Base-by-base conservation (phyloP, 2,113 vertebrate species). In the Anolis carolinensis region DNA sequence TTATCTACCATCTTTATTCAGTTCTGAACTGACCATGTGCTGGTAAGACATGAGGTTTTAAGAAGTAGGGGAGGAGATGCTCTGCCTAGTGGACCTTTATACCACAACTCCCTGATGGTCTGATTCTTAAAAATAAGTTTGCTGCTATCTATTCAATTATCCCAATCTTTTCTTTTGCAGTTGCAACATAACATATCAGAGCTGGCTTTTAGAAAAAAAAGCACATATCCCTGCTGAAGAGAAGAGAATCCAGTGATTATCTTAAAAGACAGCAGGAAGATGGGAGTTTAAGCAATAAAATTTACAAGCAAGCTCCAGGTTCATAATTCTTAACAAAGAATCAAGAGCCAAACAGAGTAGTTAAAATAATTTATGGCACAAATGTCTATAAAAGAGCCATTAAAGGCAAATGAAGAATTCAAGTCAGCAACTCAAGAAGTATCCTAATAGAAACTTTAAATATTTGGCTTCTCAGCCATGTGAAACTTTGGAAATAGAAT, bases 281-380 rank as follows among this genome's bases (percentile, higher is more conserved):
- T 4, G 79, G 73, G 25, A 84, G 79, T 88, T 87, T 86, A 87
- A 79, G n/a, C 73, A 91, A 36, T 85, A 90, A 92, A 91, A 11
- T 7, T 85, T 23, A 32, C 81, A 85, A 81, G n/a, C 25, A 72
- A 85, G 79, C 90, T 73, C 30, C 23, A 83, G 0, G 85, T 79
- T 86, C 86, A 88, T 91, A 90, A 82, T 92, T 95, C 84, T 87
- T 92, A 90, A 87, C 76, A 86, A 88, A 85, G 50, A 79, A 84
- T 82, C 79, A 83, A 82, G 2, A 52, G 79, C 34, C 48, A 94
- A 92, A 91, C 16, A 91, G 82, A 92, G 87, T 36, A 86, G 73
- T 92, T 93, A 89, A 93, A 81, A 82, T 62, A 92, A 94, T 88
- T 90, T 92, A 89, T 85, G 81, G 81, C 34, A 73, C 8, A 88